Evolutionary conservation across 2,113 vertebrate genomes (phyloP), one percentile per base, ranked within the genome.

Genomic region (Urocitellus parryii): DNA sequence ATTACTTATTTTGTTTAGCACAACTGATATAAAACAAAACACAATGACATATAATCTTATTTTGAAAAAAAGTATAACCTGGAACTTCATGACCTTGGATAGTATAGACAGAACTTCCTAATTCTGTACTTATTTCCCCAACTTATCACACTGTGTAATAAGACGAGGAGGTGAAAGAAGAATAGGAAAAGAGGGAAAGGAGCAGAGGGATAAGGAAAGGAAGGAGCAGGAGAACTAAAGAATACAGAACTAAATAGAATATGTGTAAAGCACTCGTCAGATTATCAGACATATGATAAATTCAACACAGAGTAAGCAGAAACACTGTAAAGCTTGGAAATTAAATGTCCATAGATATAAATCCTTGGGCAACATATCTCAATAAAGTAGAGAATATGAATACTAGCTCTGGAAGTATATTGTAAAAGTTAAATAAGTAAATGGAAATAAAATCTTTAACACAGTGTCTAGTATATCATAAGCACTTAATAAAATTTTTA

Each of bases 11-110:
- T 56, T 73, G 27, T 39, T 58, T 1, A 67, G 12, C 24, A 88
- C 8, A 74, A 32, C 45, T 81, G 48, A 76, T 34, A 53, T 82
- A 42, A 82, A 92, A 95, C 53, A 80, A 84, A 93, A 68, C 32
- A 72, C 13, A 17, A 48, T 67, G n/a, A 68, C 42, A 48, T 6
- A 24, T 39, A 25, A 53, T 73, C 53, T 74, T 51, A 83, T 79
- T 96, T 37, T n/a, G 13, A 88, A 92, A 88, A 45, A 45, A 45
- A 45, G 45, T 45, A 45, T 45, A 45, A 45, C 45, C 45, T 45
- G 45, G 45, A 45, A 45, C 45, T 45, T 45, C 45, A 45, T 45
- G 45, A 45, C 45, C 45, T 45, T 45, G 45, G 45, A 45, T 45
- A 45, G 45, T 45, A 45, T 45, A 34, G 29, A 74, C 29, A 73